phyloP scores from a whole-genome alignment of 2,113 vertebrate genomes.

The Dendropsophus ebraccatus region DNA sequence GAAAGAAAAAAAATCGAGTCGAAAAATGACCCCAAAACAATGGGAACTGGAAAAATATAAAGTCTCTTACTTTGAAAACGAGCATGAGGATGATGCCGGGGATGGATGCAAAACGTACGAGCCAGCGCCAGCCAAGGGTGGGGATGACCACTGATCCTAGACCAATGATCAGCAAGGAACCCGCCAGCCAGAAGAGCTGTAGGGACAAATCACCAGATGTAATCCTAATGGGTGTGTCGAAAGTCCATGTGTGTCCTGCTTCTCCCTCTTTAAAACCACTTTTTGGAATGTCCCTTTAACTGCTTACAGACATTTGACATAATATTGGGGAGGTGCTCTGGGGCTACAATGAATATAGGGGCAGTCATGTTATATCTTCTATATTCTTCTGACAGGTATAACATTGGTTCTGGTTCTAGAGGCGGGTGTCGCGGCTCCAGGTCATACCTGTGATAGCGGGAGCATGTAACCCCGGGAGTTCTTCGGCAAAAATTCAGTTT shows the following conservation, averaged over 20 bases:
- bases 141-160: conserved; percentile 87
- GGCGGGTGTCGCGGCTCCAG: too few species aligned
- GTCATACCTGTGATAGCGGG: conserved; percentile 84
- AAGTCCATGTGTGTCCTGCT: too few species aligned
- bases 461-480: conserved; percentile 84
- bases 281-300: too few species aligned
- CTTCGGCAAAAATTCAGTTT: conserved; percentile 92
- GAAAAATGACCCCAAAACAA: background rate
- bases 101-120: conserved; percentile 86
- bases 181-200: conserved; percentile 92
- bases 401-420: background rate
- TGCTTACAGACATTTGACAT: too few species aligned
- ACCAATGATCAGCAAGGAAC: conserved; percentile 90
- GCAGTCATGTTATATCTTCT: too few species aligned
- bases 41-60: background rate
- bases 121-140: conserved; percentile 90
- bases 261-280: too few species aligned
- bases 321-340: too few species aligned
- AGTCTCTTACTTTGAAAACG: conserved; percentile 81
- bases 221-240: too few species aligned
- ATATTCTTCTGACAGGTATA: too few species aligned
- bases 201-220: background rate
- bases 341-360: too few species aligned
- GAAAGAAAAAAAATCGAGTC: background rate
- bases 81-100: conserved; percentile 86